phyloP scores from a whole-genome alignment of 2,113 vertebrate species.

The Sterna hirundo region DNA sequence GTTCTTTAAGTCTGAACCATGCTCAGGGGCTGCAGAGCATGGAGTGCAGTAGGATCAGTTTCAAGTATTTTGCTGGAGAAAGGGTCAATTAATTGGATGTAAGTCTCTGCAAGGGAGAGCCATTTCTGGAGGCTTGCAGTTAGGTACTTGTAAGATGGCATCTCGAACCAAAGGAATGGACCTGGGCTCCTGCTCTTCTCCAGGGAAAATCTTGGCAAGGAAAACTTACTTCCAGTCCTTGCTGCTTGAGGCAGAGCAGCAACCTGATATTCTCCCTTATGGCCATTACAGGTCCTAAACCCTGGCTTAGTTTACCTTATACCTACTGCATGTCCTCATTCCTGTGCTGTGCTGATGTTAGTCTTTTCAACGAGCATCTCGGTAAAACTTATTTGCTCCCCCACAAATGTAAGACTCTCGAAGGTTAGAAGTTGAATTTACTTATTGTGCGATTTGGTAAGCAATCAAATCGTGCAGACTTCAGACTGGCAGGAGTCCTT shows the following conservation, averaged over 20 bases:
- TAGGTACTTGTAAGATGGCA: neutral
- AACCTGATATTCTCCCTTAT: fast-evolving
- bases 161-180: neutral
- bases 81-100: neutral
- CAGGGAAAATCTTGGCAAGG: neutral
- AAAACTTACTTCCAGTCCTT: neutral
- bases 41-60: neutral
- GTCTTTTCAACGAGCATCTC: neutral
- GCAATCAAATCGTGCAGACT: neutral
- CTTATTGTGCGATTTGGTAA: neutral
- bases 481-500: too few relatives aligned
- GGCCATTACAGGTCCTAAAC: too few relatives aligned
- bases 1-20: neutral
- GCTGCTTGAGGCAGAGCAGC: neutral
- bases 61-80: neutral
- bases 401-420: too few relatives aligned
- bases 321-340: neutral
- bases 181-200: neutral
- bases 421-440: neutral
- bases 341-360: neutral
- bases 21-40: fast-evolving
- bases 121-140: neutral
- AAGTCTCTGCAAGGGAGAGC: neutral
- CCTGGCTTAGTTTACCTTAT: neutral
- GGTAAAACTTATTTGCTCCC: neutral